Conservation (phyloP, 1,140 invertebrate genomes). For the Megalonaias nervosa region DNA sequence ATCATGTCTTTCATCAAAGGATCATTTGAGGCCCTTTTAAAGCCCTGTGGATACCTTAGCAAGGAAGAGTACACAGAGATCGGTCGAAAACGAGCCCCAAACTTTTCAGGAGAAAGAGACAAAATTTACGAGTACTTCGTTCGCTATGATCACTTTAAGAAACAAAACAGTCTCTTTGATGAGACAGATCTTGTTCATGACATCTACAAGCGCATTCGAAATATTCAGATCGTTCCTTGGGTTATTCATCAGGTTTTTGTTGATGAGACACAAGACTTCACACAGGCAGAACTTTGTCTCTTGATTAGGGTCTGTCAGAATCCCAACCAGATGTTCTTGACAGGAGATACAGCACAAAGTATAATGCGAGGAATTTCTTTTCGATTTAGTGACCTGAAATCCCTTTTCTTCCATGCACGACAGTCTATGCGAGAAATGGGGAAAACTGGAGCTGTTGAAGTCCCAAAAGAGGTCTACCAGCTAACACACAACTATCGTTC, state of each 20-base stretch:
- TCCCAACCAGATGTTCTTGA: conserved; percentile 60
- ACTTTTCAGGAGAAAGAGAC: conserved; percentile 48
- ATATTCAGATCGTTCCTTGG: conserved; percentile 11
- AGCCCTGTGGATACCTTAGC: conserved; percentile 39
- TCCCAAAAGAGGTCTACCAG: conserved; percentile 45
- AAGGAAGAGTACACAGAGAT: conserved; percentile 47
- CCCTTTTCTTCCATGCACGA: conserved; percentile 48
- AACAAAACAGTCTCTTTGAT: conserved; percentile 48
- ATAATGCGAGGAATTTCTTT: conserved; percentile 64
- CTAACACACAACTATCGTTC: conserved; percentile 59
- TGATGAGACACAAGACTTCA: conserved; percentile 64
- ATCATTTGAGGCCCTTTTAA: conserved; percentile 53
- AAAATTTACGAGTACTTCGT: conserved; percentile 47
- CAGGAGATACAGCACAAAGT: conserved; percentile 62
- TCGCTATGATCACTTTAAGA: conserved; percentile 36
- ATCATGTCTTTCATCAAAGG: conserved; percentile 65
- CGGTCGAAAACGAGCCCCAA: conserved; percentile 56
- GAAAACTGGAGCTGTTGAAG: conserved; percentile 31
- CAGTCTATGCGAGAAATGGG: conserved; percentile 26
- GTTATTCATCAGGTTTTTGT: conserved; percentile 54
- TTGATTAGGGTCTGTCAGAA: conserved; percentile 48
- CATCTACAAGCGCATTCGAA: conserved; percentile 14
- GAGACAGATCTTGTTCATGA: conserved; percentile 50
- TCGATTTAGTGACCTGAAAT: conserved; percentile 55
- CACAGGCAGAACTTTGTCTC: conserved; percentile 59